These are phyloP conservation scores for Elysia crispata DNA, from an alignment of 2,888 invertebrate species.

Conservation along the genomic window DNA sequence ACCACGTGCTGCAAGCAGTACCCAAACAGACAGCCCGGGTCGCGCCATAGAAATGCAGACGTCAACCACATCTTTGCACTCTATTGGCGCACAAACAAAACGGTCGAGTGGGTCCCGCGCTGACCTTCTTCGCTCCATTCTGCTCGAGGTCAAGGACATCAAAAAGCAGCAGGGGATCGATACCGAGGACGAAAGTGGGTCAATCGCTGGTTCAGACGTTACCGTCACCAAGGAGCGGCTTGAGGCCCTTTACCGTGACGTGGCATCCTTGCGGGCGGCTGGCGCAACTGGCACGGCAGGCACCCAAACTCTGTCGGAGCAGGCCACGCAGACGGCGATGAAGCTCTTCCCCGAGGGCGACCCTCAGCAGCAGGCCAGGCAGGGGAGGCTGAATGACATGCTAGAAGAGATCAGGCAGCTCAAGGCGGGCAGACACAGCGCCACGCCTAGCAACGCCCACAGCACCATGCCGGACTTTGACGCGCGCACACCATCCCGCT, in stretches of 20 bases:
- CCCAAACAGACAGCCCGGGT: constrained; percentile 58
- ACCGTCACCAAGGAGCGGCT: constrained; percentile 65
- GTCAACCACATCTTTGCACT: constrained; percentile 64
- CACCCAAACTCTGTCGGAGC: constrained; percentile 67
- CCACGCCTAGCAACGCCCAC: constrained; percentile 43
- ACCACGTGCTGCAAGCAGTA: constrained; percentile 56
- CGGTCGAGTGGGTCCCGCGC: constrained; percentile 61
- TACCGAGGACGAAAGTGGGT: constrained; percentile 59
- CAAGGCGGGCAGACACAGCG: constrained; percentile 59
- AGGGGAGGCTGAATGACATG: constrained; percentile 63
- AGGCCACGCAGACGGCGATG: constrained; percentile 67
- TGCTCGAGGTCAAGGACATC: constrained; percentile 69
- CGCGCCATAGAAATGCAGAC: constrained; percentile 56
- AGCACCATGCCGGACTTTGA: constrained; percentile 49
- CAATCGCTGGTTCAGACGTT: constrained; percentile 58
- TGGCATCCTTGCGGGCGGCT: constrained; percentile 60
- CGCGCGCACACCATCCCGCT: constrained; percentile 52
- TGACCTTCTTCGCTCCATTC: constrained; percentile 64
- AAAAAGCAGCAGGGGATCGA: constrained; percentile 67
- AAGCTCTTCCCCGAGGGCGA: constrained; percentile 67
- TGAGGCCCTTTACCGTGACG: constrained; percentile 62
- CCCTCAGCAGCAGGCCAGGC: constrained; percentile 59
- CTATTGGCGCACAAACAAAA: constrained; percentile 67
- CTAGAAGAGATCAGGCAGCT: constrained; percentile 65
- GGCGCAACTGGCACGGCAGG: constrained; percentile 61